These are phyloP conservation scores for Otolemur crassicaudatus DNA, from an alignment of 2,797 vertebrate genomes.

Conservation along the genomic window DNA sequence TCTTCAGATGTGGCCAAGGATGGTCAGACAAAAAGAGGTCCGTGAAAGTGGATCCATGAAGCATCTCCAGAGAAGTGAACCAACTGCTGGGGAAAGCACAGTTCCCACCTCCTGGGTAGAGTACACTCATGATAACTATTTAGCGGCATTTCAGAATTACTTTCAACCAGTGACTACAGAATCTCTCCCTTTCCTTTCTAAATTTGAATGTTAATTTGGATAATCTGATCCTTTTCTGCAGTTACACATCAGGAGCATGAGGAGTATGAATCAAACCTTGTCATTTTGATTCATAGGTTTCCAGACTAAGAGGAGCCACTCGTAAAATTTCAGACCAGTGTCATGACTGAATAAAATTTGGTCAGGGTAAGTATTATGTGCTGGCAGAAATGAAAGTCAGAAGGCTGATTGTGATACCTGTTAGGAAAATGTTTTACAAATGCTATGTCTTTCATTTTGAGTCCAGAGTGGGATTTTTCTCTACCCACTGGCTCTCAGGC, in stretches of 20 bases:
- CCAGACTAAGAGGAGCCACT: not conserved
- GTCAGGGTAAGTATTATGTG: not conserved
- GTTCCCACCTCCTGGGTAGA: not conserved
- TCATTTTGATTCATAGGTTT: conserved; percentile 15
- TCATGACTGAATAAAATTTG: not conserved
- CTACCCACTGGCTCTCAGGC: not conserved
- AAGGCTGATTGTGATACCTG: not conserved
- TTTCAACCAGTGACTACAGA: not conserved
- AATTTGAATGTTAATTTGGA: conserved; percentile 9
- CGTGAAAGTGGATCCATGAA: not conserved
- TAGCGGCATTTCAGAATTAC: not conserved
- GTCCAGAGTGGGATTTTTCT: not conserved
- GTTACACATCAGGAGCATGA: not conserved
- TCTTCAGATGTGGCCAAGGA: not conserved
- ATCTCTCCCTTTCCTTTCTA: not conserved
- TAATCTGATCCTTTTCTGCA: not conserved
- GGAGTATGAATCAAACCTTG: not conserved
- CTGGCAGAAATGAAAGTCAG: not conserved
- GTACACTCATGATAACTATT: not conserved
- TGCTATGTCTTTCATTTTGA: not conserved
- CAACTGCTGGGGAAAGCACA: not conserved
- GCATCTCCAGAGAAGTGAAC: not conserved
- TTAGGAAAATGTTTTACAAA: not conserved
- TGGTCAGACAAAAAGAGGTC: not conserved
- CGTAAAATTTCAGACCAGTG: not conserved